Percentiles rank a stretch among this genome's conserved stretches.
These are phyloP conservation scores for Resseliella maxima DNA, from an alignment of 2,888 invertebrate species.

Conservation along the genomic window DNA sequence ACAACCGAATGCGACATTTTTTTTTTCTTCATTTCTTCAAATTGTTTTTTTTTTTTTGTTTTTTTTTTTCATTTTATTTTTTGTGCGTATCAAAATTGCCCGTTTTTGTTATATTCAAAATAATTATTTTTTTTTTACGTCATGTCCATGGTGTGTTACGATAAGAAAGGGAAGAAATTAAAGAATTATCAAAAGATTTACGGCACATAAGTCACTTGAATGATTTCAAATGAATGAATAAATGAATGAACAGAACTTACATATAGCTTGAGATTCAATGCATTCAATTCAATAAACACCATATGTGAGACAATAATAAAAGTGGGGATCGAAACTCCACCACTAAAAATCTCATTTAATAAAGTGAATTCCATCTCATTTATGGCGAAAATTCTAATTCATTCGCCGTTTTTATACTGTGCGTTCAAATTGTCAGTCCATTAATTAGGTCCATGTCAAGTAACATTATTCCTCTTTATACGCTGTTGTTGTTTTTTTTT, in stretches of 20 bases:
- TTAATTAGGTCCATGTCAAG: conserved; percentile 14
- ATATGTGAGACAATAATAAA: neutral
- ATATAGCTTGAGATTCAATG: neutral
- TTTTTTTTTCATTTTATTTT: neutral
- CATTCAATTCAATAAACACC: conserved; percentile 28
- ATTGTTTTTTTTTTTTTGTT: neutral
- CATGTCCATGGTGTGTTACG: too few species aligned
- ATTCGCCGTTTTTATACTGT: neutral
- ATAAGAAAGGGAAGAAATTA: neutral
- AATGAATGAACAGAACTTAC: too few species aligned
- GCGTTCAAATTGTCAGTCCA: neutral
- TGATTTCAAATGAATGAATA: neutral
- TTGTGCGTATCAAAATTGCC: neutral
- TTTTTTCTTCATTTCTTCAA: neutral
- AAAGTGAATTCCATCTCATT: conserved; percentile 27
- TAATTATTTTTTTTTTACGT: neutral
- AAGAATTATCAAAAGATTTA: neutral
- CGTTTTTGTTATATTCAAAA: neutral
- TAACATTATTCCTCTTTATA: neutral
- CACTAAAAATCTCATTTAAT: conserved; percentile 19
- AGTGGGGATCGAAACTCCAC: neutral
- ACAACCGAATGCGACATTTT: conserved; percentile 20
- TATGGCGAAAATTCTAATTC: neutral
- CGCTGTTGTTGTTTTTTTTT: neutral
- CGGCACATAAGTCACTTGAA: neutral